Conservation (phyloP, 2,888 invertebrate genomes). For the Hymenopus coronatus region DNA sequence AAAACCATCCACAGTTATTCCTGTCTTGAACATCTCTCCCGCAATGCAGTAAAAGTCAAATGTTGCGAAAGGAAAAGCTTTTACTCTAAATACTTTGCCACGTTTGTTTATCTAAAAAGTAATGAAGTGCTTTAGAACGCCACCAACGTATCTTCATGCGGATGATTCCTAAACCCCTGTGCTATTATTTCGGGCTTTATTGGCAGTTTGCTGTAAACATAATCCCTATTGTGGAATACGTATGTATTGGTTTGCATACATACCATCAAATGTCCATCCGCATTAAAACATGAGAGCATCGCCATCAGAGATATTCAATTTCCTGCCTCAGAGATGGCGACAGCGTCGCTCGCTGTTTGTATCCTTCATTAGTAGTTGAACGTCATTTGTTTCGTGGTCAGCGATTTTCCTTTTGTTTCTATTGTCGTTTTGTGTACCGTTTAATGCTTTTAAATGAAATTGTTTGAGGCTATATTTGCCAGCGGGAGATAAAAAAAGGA, state of each 20-base stretch:
- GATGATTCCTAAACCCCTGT: too few relatives aligned
- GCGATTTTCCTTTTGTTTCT: background rate
- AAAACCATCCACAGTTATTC: too few relatives aligned
- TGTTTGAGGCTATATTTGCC: background rate
- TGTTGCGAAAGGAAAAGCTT: too few relatives aligned
- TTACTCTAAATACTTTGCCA: too few relatives aligned
- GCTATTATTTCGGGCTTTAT: background rate
- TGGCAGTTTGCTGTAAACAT: background rate
- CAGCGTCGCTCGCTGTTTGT: background rate
- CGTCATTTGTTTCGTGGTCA: background rate
- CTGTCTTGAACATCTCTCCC: too few relatives aligned
- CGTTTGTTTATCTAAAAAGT: too few relatives aligned
- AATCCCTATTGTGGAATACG: background rate
- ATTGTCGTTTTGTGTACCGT: background rate
- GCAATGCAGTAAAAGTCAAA: too few relatives aligned
- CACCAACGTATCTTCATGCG: too few relatives aligned
- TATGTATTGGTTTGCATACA: background rate
- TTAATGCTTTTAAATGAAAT: background rate
- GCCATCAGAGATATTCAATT: background rate
- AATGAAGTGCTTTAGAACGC: too few relatives aligned
- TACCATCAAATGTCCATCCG: background rate
- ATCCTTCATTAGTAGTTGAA: background rate
- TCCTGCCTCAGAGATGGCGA: background rate
- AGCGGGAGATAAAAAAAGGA: background rate
- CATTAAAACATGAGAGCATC: background rate